Conservation (phyloP, 2,797 vertebrate species). For the Sphenopsis melanotis region DNA sequence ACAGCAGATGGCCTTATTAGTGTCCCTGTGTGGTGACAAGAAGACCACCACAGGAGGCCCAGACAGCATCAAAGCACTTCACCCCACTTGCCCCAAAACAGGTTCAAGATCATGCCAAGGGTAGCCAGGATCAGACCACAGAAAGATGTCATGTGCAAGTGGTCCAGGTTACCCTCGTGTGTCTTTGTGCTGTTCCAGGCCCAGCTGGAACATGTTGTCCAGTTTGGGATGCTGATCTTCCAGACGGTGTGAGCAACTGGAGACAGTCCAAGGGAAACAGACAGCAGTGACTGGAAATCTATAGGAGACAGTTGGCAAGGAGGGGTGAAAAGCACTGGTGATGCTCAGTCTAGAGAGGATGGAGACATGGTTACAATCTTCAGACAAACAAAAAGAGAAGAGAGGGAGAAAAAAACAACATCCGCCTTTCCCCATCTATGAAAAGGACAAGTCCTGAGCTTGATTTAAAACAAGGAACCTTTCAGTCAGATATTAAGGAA, state of each 20-base stretch:
- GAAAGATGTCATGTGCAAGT: accelerated
- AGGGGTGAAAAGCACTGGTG: neutral
- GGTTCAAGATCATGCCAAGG: constrained; percentile 16
- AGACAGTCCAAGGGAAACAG: constrained; percentile 36
- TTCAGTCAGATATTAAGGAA: neutral
- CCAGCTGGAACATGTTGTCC: neutral
- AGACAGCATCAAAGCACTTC: neutral
- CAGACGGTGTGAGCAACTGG: neutral
- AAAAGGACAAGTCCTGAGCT: neutral
- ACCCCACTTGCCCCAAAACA: neutral
- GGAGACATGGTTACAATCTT: neutral
- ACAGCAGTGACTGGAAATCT: constrained; percentile 34
- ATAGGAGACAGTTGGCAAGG: constrained; percentile 6
- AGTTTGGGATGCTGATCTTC: constrained; percentile 14
- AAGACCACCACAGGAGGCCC: neutral
- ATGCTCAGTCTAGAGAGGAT: neutral
- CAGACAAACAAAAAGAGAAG: neutral
- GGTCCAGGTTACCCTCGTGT: accelerated
- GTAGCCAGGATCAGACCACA: neutral
- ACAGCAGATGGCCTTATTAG: constrained; percentile 13
- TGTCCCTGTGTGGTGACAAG: neutral
- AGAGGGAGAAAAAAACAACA: accelerated
- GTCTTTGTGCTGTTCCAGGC: neutral
- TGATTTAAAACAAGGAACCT: neutral
- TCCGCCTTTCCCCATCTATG: neutral